Conservation (phyloP, 2,888 invertebrate species). For the Drosophila quinaria region DNA sequence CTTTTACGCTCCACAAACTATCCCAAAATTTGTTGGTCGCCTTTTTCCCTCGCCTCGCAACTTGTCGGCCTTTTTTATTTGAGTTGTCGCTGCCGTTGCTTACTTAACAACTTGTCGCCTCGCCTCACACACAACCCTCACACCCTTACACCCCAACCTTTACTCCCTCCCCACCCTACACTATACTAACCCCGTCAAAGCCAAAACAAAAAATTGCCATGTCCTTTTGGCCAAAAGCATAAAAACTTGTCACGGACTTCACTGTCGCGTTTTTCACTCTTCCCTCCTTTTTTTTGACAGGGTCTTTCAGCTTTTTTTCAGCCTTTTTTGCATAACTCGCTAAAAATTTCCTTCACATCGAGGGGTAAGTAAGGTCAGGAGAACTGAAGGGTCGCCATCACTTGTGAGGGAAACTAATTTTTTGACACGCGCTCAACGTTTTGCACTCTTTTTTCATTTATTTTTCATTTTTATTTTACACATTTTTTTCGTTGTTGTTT, state of each 20-base stretch:
- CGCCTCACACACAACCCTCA: slow-evolving; percentile 12
- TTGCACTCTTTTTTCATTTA: slow-evolving; percentile 40
- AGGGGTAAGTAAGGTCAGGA: background rate
- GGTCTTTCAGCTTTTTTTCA: slow-evolving; percentile 49
- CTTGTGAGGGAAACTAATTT: slow-evolving; percentile 73
- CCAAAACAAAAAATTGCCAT: slow-evolving; percentile 48
- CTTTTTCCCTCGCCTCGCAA: slow-evolving; percentile 7
- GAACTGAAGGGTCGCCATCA: slow-evolving; percentile 43
- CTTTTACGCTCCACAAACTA: slow-evolving; percentile 61
- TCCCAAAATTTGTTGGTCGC: slow-evolving; percentile 37
- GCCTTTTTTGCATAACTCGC: slow-evolving; percentile 75
- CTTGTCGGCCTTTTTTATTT: slow-evolving; percentile 59
- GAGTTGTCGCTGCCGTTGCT: slow-evolving; percentile 74
- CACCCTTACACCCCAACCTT: background rate
- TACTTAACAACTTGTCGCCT: slow-evolving; percentile 80
- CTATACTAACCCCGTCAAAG: background rate
- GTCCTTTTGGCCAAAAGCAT: slow-evolving; percentile 74
- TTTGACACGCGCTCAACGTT: slow-evolving; percentile 72
- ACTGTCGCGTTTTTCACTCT: slow-evolving; percentile 20
- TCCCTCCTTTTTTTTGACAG: slow-evolving; percentile 17
- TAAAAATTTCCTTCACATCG: slow-evolving; percentile 63
- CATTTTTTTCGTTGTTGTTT: slow-evolving; percentile 38
- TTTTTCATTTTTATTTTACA: background rate
- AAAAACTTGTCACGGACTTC: slow-evolving; percentile 74
- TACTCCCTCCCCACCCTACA: background rate